Evolutionary conservation across 1,140 invertebrate genomes (phyloP), one percentile per base, ranked within the genome.

Genomic region (Leptopilina boulardi): DNA sequence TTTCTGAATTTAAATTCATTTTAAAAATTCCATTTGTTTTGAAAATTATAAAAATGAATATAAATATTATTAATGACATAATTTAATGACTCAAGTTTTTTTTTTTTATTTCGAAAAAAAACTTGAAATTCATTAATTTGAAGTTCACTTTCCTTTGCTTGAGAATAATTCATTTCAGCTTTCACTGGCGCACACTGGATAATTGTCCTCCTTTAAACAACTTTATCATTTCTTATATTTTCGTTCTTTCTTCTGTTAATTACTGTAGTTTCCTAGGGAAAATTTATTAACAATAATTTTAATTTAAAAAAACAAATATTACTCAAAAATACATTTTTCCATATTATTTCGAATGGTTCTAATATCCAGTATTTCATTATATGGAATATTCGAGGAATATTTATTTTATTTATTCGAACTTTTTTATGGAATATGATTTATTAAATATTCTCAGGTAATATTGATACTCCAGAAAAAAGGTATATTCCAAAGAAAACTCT

Each of bases 111-210:
- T 51, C 18, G 3, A 51, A 51, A 51, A 47, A 47, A n/a, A 47
- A 51, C 47, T 51, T 51, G 47, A 18, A 51, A 51, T 18, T 51
- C 47, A 51, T 51, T 51, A 51, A 15, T 51, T 0, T 51, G 5
- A 51, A 51, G n/a, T 18, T 51, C 47, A 18, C 47, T 51, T 51
- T 51, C 47, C 18, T 51, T 51, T n/a, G n/a, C 47, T 51, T n/a
- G n/a, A 51, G 47, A 51, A 51, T 51, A 18, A 51, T 51, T 51
- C 47, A 51, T 51, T 51, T 9, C 34, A 8, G 47, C 47, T 51
- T 51, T 51, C 47, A 51, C 47, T 51, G n/a, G 47, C 15, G 18
- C 47, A 51, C 47, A 51, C 47, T 51, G 42, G 42, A 47, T 51
- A 51, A 51, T 51, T 18, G 47, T 51, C 42, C 42, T 47, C n/a